These are phyloP conservation scores for Drosophila mettleri DNA, from an alignment of 2,888 invertebrate species.

Conservation along the genomic window DNA sequence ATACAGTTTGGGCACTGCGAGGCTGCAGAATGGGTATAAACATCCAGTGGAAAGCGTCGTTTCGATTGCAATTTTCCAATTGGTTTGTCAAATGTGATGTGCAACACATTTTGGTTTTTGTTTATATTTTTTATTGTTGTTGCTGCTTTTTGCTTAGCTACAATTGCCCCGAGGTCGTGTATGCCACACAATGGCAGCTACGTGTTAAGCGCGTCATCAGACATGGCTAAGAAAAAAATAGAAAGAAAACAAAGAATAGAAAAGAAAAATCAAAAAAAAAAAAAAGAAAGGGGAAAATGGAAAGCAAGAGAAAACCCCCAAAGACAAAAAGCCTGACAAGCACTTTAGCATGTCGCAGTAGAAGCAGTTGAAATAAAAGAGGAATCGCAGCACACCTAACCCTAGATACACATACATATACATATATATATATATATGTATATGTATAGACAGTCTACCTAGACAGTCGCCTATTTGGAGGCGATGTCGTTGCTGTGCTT, in stretches of 20 bases:
- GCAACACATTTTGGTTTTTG: slow-evolving; percentile 35
- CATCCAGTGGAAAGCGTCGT: slow-evolving; percentile 11
- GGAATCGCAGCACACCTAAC: slow-evolving; percentile 39
- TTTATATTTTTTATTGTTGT: neutral
- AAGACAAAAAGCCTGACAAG: slow-evolving; percentile 77
- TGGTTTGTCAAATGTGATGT: slow-evolving; percentile 49
- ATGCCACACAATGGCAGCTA: slow-evolving; percentile 73
- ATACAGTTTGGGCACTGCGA: neutral
- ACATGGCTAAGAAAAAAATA: slow-evolving; percentile 28
- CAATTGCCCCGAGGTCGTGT: slow-evolving; percentile 67
- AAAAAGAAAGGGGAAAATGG: neutral
- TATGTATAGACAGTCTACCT: no score
- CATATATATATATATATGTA: slow-evolving; percentile 12
- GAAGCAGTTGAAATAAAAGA: slow-evolving; percentile 12
- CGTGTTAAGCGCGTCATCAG: slow-evolving; percentile 80
- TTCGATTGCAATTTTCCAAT: slow-evolving; percentile 58
- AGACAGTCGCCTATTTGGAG: slow-evolving; percentile 69
- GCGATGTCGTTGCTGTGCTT: slow-evolving; percentile 49
- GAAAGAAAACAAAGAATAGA: slow-evolving; percentile 16
- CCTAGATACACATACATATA: slow-evolving; percentile 21
- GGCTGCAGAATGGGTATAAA: slow-evolving; percentile 11
- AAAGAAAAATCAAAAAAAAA: slow-evolving; percentile 19
- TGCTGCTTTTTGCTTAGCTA: slow-evolving; percentile 6
- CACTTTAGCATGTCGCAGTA: slow-evolving; percentile 76
- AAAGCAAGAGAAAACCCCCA: slow-evolving; percentile 32